phyloP scores from a whole-genome alignment of 2,113 vertebrate genomes.

The Excalfactoria chinensis region DNA sequence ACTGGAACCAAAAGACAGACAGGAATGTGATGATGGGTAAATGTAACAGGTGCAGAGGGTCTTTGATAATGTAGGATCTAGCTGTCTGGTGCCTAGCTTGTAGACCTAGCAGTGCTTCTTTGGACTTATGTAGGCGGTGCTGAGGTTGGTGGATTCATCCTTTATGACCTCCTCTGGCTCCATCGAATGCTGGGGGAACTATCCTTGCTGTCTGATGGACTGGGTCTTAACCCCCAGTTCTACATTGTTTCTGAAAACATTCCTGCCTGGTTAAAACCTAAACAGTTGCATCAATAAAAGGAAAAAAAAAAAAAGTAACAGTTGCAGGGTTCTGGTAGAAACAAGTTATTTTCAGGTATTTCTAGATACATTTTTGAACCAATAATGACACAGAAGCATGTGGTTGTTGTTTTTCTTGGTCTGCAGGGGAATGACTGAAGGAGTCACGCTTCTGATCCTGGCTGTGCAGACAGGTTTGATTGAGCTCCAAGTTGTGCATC shows the following conservation, averaged over 20 bases:
- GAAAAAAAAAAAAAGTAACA: not conserved
- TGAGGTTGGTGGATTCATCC: not conserved
- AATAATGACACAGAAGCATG: not conserved
- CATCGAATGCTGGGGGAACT: not conserved
- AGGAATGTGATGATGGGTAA: not conserved
- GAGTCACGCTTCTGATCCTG: conserved; percentile 92
- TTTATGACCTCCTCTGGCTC: not conserved
- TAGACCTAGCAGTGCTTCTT: not conserved
- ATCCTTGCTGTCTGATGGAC: not conserved
- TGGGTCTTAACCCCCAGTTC: not conserved
- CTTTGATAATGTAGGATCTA: too few relatives aligned
- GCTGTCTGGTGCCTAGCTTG: not conserved
- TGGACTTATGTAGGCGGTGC: accelerated
- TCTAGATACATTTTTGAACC: not conserved
- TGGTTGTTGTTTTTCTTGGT: conserved; percentile 3
- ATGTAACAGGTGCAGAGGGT: not conserved
- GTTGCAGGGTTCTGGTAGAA: not conserved
- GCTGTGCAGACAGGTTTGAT: conserved; percentile 98
- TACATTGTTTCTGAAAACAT: not conserved
- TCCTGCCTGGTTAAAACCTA: not conserved
- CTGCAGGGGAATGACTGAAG: conserved; percentile 97
- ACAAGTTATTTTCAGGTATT: not conserved
- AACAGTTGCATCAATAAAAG: not conserved
- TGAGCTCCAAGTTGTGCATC: conserved; percentile 96
- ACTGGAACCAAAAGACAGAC: not conserved